Percentiles rank a stretch among this genome's conserved stretches.
These are phyloP conservation scores for Acrocephalus scirpaceus DNA, from an alignment of 2,797 vertebrate species.

Conservation along the genomic window DNA sequence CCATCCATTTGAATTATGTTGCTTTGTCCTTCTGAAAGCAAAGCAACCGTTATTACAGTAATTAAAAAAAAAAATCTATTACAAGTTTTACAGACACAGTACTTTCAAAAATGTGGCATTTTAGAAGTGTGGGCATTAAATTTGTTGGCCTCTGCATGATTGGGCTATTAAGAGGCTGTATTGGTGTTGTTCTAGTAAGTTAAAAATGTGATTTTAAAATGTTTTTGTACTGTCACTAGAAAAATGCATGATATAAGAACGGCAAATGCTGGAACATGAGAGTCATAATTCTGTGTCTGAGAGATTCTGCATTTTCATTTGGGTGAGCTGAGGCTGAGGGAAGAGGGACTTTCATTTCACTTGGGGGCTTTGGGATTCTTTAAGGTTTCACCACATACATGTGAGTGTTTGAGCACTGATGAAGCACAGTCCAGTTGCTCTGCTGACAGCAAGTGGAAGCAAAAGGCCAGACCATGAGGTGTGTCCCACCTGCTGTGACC, in stretches of 20 bases:
- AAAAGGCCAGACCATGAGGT: background rate
- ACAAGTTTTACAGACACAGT: background rate
- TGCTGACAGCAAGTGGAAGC: background rate
- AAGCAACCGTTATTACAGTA: background rate
- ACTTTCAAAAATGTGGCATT: background rate
- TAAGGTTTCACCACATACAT: fast-evolving
- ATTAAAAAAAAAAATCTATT: background rate
- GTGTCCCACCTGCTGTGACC: background rate
- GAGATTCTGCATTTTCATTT: background rate
- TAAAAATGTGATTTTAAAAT: background rate
- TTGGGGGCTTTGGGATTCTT: background rate
- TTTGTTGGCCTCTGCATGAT: background rate
- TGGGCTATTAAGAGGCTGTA: background rate
- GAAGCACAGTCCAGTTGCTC: background rate
- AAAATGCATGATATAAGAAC: background rate
- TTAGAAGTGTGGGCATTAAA: background rate
- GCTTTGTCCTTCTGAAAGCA: background rate
- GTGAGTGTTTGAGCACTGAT: fast-evolving
- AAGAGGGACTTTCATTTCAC: background rate
- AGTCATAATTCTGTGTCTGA: background rate
- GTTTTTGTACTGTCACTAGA: background rate
- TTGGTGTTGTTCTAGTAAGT: background rate
- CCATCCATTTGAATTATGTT: background rate
- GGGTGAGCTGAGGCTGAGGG: background rate
- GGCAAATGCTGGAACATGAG: background rate